Evolutionary conservation across 2,888 invertebrate genomes (phyloP).

Genomic region (Leistus spinibarbis): DNA sequence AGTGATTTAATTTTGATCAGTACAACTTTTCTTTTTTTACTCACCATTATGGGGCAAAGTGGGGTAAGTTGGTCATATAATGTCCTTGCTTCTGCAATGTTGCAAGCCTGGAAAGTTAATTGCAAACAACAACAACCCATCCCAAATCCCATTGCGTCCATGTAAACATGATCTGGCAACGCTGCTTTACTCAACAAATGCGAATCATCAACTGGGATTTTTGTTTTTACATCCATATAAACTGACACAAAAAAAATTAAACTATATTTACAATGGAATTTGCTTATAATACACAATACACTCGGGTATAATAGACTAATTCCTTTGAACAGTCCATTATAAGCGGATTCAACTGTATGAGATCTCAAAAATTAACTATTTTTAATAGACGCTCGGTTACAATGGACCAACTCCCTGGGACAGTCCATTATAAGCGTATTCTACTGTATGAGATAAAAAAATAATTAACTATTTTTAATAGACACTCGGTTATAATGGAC

Average conservation of each 20-base stretch:
- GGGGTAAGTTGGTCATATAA: slow-evolving; percentile 98
- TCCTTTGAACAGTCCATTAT: too few species aligned
- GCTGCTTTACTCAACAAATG: slow-evolving; percentile 69
- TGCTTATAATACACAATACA: too few species aligned
- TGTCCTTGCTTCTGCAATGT: slow-evolving; percentile 92
- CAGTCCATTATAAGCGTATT: too few species aligned
- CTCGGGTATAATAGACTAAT: too few species aligned
- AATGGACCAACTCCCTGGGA: too few species aligned
- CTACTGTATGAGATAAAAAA: too few species aligned
- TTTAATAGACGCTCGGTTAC: too few species aligned
- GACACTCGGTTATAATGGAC: too few species aligned
- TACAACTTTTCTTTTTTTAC: slow-evolving; percentile 10
- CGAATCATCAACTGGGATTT: slow-evolving; percentile 82
- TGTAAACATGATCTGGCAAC: slow-evolving; percentile 89
- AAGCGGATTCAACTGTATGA: too few species aligned
- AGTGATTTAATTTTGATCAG: slow-evolving; percentile 13
- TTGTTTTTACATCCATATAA: slow-evolving; percentile 86
- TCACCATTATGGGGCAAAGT: slow-evolving; percentile 94
- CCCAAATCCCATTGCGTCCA: slow-evolving; percentile 99
- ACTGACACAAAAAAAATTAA: slow-evolving; percentile 64
- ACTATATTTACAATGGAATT: not conserved
- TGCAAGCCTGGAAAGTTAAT: slow-evolving; percentile 95
- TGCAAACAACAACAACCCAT: slow-evolving; percentile 99
- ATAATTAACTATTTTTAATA: too few species aligned
- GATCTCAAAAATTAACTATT: too few species aligned